phyloP scores from a whole-genome alignment of 2,113 vertebrate species.

The Apodemus sylvaticus region DNA sequence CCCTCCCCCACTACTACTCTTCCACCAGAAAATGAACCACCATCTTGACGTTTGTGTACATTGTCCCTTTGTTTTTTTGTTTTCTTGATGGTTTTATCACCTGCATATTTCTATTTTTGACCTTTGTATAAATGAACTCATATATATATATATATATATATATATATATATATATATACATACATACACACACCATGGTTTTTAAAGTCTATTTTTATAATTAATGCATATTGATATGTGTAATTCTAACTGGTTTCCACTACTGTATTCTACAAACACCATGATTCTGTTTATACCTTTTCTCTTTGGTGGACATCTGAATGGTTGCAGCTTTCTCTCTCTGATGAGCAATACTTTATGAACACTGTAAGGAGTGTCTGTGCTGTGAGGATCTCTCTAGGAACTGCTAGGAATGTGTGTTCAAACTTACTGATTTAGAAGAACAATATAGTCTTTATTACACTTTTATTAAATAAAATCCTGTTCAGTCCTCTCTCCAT shows the following conservation, averaged over 20 bases:
- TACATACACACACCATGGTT: no score
- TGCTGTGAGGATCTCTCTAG: not conserved
- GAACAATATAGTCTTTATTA: constrained; percentile 23
- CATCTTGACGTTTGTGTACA: not conserved
- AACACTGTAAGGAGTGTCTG: not conserved
- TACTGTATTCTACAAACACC: not conserved
- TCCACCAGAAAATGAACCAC: not conserved
- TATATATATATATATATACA: no score
- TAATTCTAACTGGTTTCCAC: not conserved
- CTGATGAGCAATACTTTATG: not conserved
- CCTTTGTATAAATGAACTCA: not conserved
- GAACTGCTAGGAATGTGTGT: not conserved
- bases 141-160: not conserved
- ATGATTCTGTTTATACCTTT: not conserved
- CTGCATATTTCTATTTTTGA: not conserved
- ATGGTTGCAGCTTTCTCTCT: not conserved
- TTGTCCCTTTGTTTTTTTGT: not conserved
- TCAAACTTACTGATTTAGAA: not conserved
- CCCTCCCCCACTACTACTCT: not conserved
- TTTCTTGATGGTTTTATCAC: not conserved
- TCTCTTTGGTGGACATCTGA: not conserved
- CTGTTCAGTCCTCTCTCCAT: not conserved
- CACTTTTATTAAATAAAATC: constrained; percentile 55
- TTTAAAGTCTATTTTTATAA: constrained; percentile 24
- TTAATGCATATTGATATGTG: not conserved